phyloP scores from a whole-genome alignment of 92 coral and sea anemone genomes.

The Zoanthus gigantus region DNA sequence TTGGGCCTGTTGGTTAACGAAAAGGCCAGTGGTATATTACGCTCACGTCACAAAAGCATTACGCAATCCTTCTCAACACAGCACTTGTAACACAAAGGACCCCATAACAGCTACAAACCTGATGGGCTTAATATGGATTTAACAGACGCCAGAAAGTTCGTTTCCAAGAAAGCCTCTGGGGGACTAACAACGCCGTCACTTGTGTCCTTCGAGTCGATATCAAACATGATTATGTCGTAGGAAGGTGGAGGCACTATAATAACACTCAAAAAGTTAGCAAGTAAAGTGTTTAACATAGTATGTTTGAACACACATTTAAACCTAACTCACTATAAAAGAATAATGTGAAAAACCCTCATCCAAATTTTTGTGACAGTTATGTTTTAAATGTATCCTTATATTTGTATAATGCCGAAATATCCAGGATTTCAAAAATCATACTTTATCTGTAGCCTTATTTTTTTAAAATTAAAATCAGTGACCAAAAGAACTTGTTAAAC shows the following conservation, averaged over 20 bases:
- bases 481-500: too few relatives aligned
- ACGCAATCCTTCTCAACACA: neutral
- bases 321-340: too few relatives aligned
- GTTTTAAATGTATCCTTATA: too few relatives aligned
- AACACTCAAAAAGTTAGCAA: neutral
- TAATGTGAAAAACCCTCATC: too few relatives aligned
- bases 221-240: slow-evolving; percentile 87
- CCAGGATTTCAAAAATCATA: too few relatives aligned
- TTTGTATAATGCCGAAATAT: too few relatives aligned
- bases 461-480: too few relatives aligned
- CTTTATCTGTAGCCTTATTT: too few relatives aligned
- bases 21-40: too few relatives aligned
- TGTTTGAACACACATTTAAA: too few relatives aligned
- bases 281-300: neutral
- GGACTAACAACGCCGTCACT: slow-evolving; percentile 78
- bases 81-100: neutral
- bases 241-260: slow-evolving; percentile 44
- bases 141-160: slow-evolving; percentile 58
- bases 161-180: slow-evolving; percentile 74
- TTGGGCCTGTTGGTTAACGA: too few relatives aligned
- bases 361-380: too few relatives aligned
- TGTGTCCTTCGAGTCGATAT: slow-evolving; percentile 80
- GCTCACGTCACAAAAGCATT: neutral
- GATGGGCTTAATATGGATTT: slow-evolving; percentile 71
- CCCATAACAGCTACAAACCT: slow-evolving; percentile 36